Conservation (phyloP, 1,140 invertebrate species). For the Lepidotrigona ventralis region DNA sequence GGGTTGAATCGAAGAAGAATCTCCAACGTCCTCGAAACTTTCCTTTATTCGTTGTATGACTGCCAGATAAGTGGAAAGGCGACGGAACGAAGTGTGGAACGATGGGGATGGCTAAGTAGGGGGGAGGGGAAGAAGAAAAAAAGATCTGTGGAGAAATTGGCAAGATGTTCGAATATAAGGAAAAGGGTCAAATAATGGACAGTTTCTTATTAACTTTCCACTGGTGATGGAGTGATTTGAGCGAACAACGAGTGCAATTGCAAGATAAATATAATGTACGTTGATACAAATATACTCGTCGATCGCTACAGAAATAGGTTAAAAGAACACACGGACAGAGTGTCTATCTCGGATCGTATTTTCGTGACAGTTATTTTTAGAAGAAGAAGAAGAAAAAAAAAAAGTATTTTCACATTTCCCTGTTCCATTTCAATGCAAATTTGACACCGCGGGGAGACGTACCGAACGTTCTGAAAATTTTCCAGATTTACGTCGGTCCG, state of each 20-base stretch:
- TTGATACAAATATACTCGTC: too few species aligned
- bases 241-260: too few species aligned
- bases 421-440: slow-evolving; percentile 1
- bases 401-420: neutral
- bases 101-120: neutral
- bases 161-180: neutral
- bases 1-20: slow-evolving; percentile 33
- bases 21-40: slow-evolving; percentile 14
- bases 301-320: neutral
- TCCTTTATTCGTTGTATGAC: slow-evolving; percentile 27
- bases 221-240: too few species aligned
- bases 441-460: neutral
- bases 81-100: too few species aligned
- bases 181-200: neutral
- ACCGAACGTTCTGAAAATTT: neutral
- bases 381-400: too few species aligned
- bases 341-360: neutral
- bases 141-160: neutral
- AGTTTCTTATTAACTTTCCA: too few species aligned
- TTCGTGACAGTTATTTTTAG: neutral
- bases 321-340: neutral
- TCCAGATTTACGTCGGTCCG: neutral
- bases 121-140: neutral
- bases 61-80: neutral
- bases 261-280: too few species aligned